phyloP scores from a whole-genome alignment of 1,140 invertebrate species.

The Temnothorax longispinosus region DNA sequence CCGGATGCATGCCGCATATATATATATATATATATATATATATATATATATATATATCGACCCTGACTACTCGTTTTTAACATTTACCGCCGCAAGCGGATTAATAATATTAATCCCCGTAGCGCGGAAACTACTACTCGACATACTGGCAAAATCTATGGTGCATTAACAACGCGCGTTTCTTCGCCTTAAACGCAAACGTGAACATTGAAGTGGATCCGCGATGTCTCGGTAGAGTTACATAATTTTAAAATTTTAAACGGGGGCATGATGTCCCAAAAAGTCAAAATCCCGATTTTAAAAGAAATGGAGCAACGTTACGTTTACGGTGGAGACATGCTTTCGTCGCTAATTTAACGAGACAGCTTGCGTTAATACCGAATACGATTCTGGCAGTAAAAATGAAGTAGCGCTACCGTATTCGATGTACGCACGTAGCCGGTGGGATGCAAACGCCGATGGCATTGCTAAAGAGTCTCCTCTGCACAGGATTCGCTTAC shows the following conservation, averaged over 20 bases:
- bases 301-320: not conserved
- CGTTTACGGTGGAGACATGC: not conserved
- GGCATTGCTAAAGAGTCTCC: slow-evolving; percentile 33
- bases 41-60: slow-evolving; percentile 74
- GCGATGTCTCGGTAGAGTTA: not conserved
- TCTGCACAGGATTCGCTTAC: slow-evolving; percentile 94
- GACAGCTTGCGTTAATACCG: slow-evolving; percentile 35
- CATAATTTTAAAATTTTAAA: not conserved
- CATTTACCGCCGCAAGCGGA: not conserved
- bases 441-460: not conserved
- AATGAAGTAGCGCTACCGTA: slow-evolving; percentile 36
- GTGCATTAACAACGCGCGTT: slow-evolving; percentile 76
- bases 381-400: not conserved
- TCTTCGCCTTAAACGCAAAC: slow-evolving; percentile 61
- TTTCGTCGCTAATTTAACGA: slow-evolving; percentile 19
- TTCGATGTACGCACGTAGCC: slow-evolving; percentile 11
- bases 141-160: slow-evolving; percentile 60
- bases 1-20: slow-evolving; percentile 81
- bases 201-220: slow-evolving; percentile 4
- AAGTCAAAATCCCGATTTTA: not conserved
- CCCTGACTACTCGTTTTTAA: not conserved
- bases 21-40: slow-evolving; percentile 73
- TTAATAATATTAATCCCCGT: slow-evolving; percentile 51
- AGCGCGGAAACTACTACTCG: slow-evolving; percentile 19
- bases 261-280: not conserved